Conservation (phyloP, 1,140 invertebrate species). For the Drosophila elegans region DNA sequence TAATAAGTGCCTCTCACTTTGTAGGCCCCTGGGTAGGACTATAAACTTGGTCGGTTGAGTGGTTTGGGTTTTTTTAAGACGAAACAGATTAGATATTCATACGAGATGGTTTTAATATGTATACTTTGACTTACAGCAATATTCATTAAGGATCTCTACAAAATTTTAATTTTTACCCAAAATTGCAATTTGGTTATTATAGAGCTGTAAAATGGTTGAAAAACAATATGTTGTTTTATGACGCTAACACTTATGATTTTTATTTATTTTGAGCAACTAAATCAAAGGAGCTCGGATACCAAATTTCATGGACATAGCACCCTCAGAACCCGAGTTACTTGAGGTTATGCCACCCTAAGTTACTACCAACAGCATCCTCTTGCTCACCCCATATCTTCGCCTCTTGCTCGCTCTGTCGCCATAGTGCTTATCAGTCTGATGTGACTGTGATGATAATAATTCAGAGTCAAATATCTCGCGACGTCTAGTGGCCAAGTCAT, state of each 20-base stretch:
- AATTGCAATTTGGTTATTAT: background rate
- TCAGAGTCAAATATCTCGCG: constrained; percentile 63
- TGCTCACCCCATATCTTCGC: background rate
- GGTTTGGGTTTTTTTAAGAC: constrained; percentile 28
- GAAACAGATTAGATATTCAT: constrained; percentile 52
- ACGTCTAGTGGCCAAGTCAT: constrained; percentile 48
- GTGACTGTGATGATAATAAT: constrained; percentile 58
- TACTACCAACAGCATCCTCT: background rate
- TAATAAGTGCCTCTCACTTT: constrained; percentile 55
- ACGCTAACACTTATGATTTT: background rate
- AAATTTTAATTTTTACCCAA: background rate
- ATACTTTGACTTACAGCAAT: too few relatives aligned
- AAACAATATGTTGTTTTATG: background rate
- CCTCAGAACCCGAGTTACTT: constrained; percentile 6
- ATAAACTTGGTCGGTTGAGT: constrained; percentile 22
- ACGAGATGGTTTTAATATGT: background rate
- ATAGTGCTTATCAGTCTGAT: constrained; percentile 59
- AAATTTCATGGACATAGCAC: background rate
- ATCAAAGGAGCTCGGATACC: background rate
- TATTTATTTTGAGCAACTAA: background rate
- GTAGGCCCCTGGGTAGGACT: constrained; percentile 30
- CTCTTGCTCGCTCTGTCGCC: constrained; percentile 32
- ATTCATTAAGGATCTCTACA: background rate
- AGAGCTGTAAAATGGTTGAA: background rate
- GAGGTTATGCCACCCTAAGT: constrained; percentile 1